These are phyloP conservation scores for Dinoponera quadriceps DNA, from an alignment of 1,140 invertebrate species.

Conservation along the genomic window DNA sequence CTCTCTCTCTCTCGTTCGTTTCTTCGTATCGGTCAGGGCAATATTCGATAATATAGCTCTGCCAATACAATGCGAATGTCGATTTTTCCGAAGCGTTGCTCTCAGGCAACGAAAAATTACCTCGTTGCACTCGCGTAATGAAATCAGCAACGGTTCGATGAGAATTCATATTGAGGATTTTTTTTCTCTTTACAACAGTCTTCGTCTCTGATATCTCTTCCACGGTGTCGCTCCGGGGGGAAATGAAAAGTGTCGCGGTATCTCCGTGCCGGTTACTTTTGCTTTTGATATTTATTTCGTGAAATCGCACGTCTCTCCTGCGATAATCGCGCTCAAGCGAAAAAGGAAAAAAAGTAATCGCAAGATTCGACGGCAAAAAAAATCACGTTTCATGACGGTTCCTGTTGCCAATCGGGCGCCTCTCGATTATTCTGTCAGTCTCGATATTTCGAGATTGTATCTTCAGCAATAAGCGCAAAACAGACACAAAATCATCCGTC, in stretches of 20 bases:
- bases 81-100: background rate
- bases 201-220: background rate
- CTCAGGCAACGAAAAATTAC: background rate
- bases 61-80: background rate
- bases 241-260: background rate
- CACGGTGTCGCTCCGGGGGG: background rate
- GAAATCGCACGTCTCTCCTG: conserved; percentile 9
- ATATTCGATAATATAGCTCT: conserved; percentile 15
- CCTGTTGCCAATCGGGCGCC: background rate
- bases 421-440: conserved; percentile 30
- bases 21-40: background rate
- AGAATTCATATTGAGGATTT: conserved; percentile 10
- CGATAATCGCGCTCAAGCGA: background rate
- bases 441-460: conserved; percentile 45
- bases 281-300: conserved; percentile 10
- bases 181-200: background rate
- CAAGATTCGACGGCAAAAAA: conserved; percentile 11
- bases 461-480: conserved; percentile 21
- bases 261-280: background rate
- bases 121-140: conserved; percentile 3
- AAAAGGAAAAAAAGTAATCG: conserved; percentile 7
- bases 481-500: conserved; percentile 20
- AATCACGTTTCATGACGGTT: conserved; percentile 16
- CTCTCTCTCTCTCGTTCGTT: background rate
- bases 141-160: conserved; percentile 8